phyloP scores from a whole-genome alignment of 1,140 invertebrate genomes.

The Pseudomyrmex concolor region DNA sequence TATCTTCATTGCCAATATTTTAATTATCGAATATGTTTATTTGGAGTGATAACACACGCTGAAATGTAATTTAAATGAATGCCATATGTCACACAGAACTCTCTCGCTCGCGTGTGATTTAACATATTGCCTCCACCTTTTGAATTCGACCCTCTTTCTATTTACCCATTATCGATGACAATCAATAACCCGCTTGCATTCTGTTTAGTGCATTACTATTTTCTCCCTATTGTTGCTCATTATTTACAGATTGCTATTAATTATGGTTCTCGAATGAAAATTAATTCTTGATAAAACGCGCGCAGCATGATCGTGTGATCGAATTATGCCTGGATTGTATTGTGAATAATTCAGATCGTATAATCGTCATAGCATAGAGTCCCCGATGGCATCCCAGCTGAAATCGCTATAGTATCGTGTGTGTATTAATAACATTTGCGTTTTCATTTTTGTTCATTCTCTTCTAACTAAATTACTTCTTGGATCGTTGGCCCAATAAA shows the following conservation, averaged over 20 bases:
- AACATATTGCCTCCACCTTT: conserved; percentile 10
- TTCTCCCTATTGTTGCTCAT: conserved; percentile 55
- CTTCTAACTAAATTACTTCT: conserved; percentile 43
- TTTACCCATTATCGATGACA: conserved; percentile 33
- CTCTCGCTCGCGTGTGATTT: conserved; percentile 29
- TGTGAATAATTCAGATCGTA: conserved; percentile 58
- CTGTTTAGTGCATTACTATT: conserved; percentile 34
- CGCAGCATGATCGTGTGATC: conserved; percentile 38
- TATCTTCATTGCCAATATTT: too few species aligned
- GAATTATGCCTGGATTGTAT: conserved; percentile 53
- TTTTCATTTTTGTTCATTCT: conserved; percentile 59
- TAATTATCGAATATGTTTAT: background rate
- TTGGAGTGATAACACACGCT: background rate
- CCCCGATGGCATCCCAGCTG: background rate
- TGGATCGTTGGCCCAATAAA: background rate
- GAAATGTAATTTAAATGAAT: conserved; percentile 9
- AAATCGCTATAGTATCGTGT: conserved; percentile 2
- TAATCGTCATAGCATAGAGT: conserved; percentile 50
- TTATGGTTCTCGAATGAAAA: conserved; percentile 58
- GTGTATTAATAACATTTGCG: conserved; percentile 52
- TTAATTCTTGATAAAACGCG: conserved; percentile 60
- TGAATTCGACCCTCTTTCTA: conserved; percentile 17
- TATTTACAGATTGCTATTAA: conserved; percentile 59
- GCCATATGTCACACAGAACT: background rate
- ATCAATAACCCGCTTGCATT: conserved; percentile 41